These are phyloP conservation scores for Oligia strigilis DNA, from an alignment of 2,888 invertebrate genomes.

Conservation along the genomic window DNA sequence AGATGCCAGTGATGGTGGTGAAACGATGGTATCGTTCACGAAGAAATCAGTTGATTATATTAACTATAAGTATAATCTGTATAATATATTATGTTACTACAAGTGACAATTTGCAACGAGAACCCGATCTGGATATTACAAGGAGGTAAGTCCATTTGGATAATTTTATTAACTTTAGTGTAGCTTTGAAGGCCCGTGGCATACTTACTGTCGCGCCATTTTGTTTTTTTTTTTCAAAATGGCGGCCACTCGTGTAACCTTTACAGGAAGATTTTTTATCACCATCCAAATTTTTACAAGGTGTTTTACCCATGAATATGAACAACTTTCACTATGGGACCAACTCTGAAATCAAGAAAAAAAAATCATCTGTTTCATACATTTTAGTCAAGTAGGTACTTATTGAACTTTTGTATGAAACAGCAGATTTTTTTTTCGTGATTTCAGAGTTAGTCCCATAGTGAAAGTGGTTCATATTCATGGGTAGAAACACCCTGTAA, in stretches of 20 bases:
- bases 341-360: no score
- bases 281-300: no score
- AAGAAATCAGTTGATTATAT: slow-evolving; percentile 73
- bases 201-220: background rate
- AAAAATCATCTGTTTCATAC: no score
- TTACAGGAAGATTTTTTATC: no score
- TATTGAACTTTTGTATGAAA: no score
- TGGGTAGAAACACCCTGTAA: no score
- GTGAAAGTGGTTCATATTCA: no score
- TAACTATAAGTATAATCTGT: slow-evolving; percentile 69
- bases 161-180: background rate
- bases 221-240: background rate
- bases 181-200: background rate
- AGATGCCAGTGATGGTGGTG: slow-evolving; percentile 73
- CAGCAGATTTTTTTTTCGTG: no score
- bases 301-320: no score
- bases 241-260: background rate
- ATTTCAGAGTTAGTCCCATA: no score
- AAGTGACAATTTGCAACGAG: slow-evolving; percentile 28
- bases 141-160: slow-evolving; percentile 33
- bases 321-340: no score
- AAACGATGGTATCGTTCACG: slow-evolving; percentile 82
- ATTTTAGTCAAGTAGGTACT: no score
- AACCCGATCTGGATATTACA: slow-evolving; percentile 32
- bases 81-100: slow-evolving; percentile 56